Evolutionary conservation across 2,797 vertebrate species (phyloP).

Genomic region (Alca torda): DNA sequence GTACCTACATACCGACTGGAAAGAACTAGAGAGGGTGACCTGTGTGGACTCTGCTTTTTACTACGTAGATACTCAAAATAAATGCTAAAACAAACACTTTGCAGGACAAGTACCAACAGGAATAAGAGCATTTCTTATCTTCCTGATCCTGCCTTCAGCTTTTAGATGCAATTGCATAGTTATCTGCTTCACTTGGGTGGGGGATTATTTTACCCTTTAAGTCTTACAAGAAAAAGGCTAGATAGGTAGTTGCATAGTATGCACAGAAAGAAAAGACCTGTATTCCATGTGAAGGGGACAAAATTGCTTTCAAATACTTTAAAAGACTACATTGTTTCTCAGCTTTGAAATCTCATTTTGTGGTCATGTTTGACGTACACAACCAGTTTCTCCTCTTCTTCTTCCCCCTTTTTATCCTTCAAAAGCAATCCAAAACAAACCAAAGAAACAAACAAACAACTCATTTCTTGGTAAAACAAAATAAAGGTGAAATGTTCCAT

Average conservation of each 20-base stretch:
- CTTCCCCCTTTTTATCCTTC: not conserved
- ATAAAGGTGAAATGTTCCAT: constrained; percentile 48
- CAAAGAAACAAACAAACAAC: constrained; percentile 44
- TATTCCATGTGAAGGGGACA: not conserved
- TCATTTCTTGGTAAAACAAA: constrained; percentile 44
- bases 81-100: not conserved
- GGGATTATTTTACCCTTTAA: accelerated
- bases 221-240: not conserved
- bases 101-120: not conserved
- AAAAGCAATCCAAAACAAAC: constrained; percentile 43
- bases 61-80: not conserved
- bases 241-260: not conserved
- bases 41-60: not conserved
- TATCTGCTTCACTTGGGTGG: not conserved
- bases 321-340: not conserved
- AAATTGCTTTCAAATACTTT: not conserved
- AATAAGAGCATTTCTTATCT: not conserved
- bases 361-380: not conserved
- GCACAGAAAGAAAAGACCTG: not conserved
- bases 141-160: not conserved
- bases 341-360: not conserved
- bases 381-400: constrained; percentile 23
- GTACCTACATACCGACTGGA: not conserved
- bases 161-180: not conserved
- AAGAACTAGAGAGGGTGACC: not conserved